Evolutionary conservation across 2,113 vertebrate species (phyloP).

Genomic region (Platysteira castanea): DNA sequence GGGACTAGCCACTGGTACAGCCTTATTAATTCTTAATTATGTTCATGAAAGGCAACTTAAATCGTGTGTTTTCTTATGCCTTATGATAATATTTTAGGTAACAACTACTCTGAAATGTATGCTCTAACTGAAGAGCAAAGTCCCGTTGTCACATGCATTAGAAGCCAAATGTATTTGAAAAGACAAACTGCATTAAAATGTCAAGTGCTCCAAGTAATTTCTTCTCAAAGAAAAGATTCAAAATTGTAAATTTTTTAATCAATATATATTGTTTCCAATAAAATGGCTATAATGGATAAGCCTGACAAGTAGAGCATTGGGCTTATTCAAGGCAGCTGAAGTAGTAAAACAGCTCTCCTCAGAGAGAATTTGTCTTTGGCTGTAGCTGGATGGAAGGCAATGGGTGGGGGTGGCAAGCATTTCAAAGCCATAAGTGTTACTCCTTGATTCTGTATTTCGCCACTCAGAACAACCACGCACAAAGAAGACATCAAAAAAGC

Average conservation of each 20-base stretch:
- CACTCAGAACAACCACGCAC: neutral
- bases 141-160: constrained; percentile 72
- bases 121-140: constrained; percentile 76
- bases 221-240: constrained; percentile 70
- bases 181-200: constrained; percentile 76
- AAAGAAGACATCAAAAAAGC: neutral
- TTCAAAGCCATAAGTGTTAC: constrained; percentile 2
- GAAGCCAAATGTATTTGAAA: constrained; percentile 78
- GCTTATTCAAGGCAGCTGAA: neutral
- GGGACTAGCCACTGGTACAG: constrained; percentile 80
- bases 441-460: constrained; percentile 21
- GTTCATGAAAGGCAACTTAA: constrained; percentile 87
- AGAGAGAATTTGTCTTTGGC: neutral
- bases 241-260: constrained; percentile 48
- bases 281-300: constrained; percentile 12
- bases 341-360: neutral
- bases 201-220: constrained; percentile 67
- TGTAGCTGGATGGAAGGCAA: neutral
- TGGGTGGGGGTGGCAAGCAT: neutral
- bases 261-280: neutral
- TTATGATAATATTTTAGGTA: constrained; percentile 85
- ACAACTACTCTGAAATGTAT: constrained; percentile 81
- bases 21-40: constrained; percentile 88
- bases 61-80: constrained; percentile 80
- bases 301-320: neutral